A percentile compares a stretch with the other conserved stretches of the same genome.
Evolutionary conservation across 2,888 invertebrate species (phyloP).

Genomic region (Tupiocoris notatus): DNA sequence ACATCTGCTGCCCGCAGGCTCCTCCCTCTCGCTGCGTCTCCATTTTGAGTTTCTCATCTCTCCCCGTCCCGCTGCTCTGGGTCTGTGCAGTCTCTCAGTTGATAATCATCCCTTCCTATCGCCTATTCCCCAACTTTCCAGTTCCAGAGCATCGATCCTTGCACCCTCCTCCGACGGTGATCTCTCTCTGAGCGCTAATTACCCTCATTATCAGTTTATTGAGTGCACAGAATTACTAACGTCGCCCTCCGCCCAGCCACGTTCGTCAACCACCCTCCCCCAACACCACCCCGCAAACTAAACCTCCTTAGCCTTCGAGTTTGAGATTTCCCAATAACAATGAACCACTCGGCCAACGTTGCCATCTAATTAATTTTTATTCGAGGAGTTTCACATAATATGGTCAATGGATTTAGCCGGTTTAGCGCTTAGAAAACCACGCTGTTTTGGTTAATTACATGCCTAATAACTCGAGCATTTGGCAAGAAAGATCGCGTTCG

Average conservation of each 20-base stretch:
- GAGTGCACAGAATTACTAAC: slow-evolving; percentile 26
- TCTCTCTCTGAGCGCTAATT: slow-evolving; percentile 18
- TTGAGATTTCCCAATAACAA: not conserved
- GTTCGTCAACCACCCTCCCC: not conserved
- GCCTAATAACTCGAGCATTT: too few species aligned
- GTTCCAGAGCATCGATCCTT: not conserved
- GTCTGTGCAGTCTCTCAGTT: not conserved
- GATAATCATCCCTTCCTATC: not conserved
- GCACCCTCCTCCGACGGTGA: not conserved
- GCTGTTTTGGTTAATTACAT: too few species aligned
- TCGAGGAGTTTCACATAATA: too few species aligned
- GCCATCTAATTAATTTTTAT: too few species aligned
- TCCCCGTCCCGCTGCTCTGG: not conserved
- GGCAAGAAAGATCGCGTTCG: too few species aligned
- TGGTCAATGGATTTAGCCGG: too few species aligned
- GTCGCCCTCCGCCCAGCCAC: not conserved
- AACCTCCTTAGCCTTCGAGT: not conserved
- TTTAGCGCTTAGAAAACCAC: too few species aligned
- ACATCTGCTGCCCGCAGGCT: slow-evolving; percentile 14
- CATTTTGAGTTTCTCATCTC: slow-evolving; percentile 22
- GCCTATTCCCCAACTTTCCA: not conserved
- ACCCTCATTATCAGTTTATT: slow-evolving; percentile 31
- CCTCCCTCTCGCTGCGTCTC: slow-evolving; percentile 34
- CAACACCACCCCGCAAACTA: not conserved
- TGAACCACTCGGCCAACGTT: too few species aligned